Base-by-base conservation (phyloP, 2,888 invertebrate species). In the Melitaea athalia region DNA sequence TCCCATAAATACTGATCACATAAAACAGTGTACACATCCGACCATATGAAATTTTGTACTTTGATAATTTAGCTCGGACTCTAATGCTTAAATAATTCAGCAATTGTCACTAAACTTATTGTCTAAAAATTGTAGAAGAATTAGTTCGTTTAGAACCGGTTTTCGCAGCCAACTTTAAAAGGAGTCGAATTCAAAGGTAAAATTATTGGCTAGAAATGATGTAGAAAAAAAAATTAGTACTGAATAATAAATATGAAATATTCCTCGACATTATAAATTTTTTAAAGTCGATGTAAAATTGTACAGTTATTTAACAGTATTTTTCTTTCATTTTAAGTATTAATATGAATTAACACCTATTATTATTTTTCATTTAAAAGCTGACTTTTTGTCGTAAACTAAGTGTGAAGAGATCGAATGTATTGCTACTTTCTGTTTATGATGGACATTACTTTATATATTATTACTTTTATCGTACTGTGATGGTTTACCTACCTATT, bases 401-500 rank as follows among this genome's bases (percentile, higher is more conserved):
- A 57, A 52, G 50, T 14, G 49, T 63, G 17, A 42, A 50, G 38
- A 50, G 38, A 50, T 59, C 43, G 59, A 67, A 63, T 67, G 63
- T 64, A 43, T 61, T 73, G 59, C 63, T 71, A 63, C 70, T 73
- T 71, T 73, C 64, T 70, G 15, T 47, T 68, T 47, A 64, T 68
- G 60, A 75, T 80, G 75, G 74, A 76, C 78, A 75, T 77, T 77
- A 72, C 76, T 74, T 79, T 47, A 47, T 75, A 72, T 66, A 76
- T 75, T 66, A 76, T 75, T 75, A 55, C 69, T 67, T 72, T 74
- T 80, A 77, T 78, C 77, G 69, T 81, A 81, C 84, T 86, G 86
- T 86, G 86, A 86, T 86, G 78, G 76, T 82, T 79, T 79, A 75
- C 75, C 80, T 84, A 82, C 81, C 83, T 83, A 84, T 77, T 79